Percentiles rank a stretch among this genome's conserved stretches.
phyloP scores from a whole-genome alignment of 2,888 invertebrate species.

The Adelphocoris suturalis region DNA sequence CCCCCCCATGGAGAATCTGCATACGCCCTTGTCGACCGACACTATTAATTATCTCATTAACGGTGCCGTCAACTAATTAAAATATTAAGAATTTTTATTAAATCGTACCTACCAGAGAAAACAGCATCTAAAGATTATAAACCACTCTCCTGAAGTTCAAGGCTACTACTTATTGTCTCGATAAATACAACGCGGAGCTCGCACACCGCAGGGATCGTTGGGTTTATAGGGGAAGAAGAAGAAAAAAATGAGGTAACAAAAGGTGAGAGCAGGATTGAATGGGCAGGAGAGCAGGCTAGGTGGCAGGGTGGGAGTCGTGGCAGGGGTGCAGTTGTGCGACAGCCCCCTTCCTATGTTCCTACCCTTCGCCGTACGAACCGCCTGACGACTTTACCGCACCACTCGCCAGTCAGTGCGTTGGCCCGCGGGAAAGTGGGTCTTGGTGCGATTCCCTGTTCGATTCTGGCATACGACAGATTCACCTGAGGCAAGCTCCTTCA shows the following conservation, averaged over 20 bases:
- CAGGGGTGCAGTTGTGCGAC: background rate
- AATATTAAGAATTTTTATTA: too few species aligned
- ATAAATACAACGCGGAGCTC: background rate
- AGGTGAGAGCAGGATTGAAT: slow-evolving; percentile 9
- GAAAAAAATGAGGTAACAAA: slow-evolving; percentile 15
- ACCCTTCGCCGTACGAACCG: slow-evolving; percentile 2
- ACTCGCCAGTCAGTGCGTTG: background rate
- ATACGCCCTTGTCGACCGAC: too few species aligned
- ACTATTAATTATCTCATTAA: too few species aligned
- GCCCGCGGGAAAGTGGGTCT: background rate
- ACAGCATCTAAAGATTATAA: too few species aligned
- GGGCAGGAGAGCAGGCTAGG: background rate
- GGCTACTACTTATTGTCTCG: background rate
- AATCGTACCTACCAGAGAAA: too few species aligned
- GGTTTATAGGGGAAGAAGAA: slow-evolving; percentile 5
- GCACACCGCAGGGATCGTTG: background rate
- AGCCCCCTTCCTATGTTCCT: background rate
- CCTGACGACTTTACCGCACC: background rate
- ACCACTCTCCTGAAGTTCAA: background rate
- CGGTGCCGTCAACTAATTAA: too few species aligned
- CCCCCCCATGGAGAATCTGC: too few species aligned
- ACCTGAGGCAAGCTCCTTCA: background rate
- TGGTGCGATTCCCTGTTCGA: background rate
- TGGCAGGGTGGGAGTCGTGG: background rate
- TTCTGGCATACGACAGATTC: background rate